Evolutionary conservation across 2,888 invertebrate species (phyloP).

Genomic region (Apamea crenata): DNA sequence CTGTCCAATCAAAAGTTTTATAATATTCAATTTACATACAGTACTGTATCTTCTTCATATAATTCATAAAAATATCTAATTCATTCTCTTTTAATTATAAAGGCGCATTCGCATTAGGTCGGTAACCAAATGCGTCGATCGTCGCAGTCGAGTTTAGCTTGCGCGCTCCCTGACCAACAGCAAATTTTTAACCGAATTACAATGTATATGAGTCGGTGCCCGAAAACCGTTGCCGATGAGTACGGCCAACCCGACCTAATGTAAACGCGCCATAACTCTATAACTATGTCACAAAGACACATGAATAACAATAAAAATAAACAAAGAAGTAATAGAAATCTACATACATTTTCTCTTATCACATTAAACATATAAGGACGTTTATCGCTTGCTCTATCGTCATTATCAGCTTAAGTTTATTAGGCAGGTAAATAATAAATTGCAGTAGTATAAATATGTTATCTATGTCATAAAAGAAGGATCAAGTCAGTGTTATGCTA

Average conservation of each 20-base stretch:
- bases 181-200: not conserved
- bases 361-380: constrained; percentile 39
- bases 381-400: constrained; percentile 37
- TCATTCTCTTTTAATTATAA: not conserved
- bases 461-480: constrained; percentile 8
- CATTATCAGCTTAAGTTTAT: constrained; percentile 43
- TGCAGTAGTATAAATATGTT: constrained; percentile 18
- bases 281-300: constrained; percentile 11
- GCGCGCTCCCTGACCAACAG: not conserved
- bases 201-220: not conserved
- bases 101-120: not conserved
- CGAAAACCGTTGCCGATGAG: not conserved
- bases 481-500: constrained; percentile 4
- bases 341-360: constrained; percentile 51
- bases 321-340: constrained; percentile 41
- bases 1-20: constrained; percentile 2
- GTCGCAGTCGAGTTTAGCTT: not conserved
- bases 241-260: not conserved
- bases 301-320: constrained; percentile 50
- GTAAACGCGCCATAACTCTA: not conserved
- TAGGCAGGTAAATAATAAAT: constrained; percentile 42
- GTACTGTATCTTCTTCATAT: not conserved
- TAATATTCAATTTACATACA: constrained; percentile 22
- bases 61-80: not conserved
- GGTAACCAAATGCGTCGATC: not conserved